Evolutionary conservation across 2,888 invertebrate genomes (phyloP).

Genomic region (Apotomis capreana): DNA sequence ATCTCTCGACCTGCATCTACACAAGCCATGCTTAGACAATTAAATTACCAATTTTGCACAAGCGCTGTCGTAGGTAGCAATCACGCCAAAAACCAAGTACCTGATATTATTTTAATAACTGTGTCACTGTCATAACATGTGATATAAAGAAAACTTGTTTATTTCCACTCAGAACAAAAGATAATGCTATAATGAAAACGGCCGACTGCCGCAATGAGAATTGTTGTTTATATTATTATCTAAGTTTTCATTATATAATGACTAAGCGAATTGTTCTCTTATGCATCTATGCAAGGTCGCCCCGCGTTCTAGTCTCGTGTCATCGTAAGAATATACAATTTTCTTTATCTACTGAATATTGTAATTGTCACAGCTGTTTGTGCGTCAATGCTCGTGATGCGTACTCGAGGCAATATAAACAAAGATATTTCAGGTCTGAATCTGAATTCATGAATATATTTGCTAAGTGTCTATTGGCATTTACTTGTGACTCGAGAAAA

Average conservation of each 20-base stretch:
- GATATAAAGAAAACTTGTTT: neutral
- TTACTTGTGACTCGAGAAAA: too few relatives aligned
- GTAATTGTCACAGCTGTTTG: neutral
- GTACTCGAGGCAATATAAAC: too few relatives aligned
- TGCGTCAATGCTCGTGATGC: neutral
- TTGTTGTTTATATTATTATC: conserved; percentile 22
- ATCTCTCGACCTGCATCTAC: too few relatives aligned
- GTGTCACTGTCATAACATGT: neutral
- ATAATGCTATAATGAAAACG: conserved; percentile 1
- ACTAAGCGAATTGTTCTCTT: conserved; percentile 13
- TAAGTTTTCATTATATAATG: conserved; percentile 34
- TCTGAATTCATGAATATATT: too few relatives aligned
- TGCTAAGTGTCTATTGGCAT: too few relatives aligned
- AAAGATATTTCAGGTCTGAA: too few relatives aligned
- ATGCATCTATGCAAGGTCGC: conserved; percentile 16
- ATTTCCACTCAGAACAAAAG: conserved; percentile 8
- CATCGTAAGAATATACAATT: conserved; percentile 16
- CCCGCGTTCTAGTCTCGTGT: conserved; percentile 9
- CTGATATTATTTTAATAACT: neutral
- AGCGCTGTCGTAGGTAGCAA: too few relatives aligned
- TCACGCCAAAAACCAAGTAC: neutral
- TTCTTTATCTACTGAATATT: conserved; percentile 5
- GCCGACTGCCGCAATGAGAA: neutral
- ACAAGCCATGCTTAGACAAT: too few relatives aligned
- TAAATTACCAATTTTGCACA: neutral